Percentiles rank a stretch among this genome's conserved stretches.
These are phyloP conservation scores for Sinocyclocheilus anophthalmus DNA, from an alignment of 2,113 vertebrate species.

Conservation along the genomic window DNA sequence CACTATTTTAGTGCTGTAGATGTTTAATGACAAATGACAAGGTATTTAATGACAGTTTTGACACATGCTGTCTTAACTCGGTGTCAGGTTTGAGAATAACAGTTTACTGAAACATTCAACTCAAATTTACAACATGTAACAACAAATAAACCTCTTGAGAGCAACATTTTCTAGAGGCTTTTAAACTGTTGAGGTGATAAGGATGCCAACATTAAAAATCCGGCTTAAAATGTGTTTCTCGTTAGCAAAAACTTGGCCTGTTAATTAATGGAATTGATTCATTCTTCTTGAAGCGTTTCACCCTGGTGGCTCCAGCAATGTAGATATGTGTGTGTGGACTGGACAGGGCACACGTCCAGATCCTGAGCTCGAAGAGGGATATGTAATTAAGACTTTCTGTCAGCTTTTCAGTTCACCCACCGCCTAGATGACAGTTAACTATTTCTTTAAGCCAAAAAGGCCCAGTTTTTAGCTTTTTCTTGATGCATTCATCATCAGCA, in stretches of 20 bases:
- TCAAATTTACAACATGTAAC: background rate
- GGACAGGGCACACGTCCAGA: conserved; percentile 9
- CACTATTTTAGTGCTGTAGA: background rate
- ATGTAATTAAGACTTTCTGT: background rate
- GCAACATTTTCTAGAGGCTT: background rate
- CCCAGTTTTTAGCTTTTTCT: background rate
- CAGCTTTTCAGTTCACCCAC: background rate
- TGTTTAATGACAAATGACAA: conserved; percentile 1
- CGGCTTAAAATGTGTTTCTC: conserved; percentile 3
- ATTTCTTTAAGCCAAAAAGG: background rate
- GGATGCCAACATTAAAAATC: background rate
- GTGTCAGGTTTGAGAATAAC: background rate
- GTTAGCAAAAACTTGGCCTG: background rate
- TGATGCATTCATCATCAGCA: background rate
- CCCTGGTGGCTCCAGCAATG: conserved; percentile 4
- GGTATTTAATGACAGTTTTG: background rate
- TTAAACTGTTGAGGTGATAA: background rate
- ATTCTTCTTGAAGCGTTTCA: background rate
- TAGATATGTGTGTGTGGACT: conserved; percentile 23
- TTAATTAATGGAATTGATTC: conserved; percentile 13
- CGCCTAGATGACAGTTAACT: background rate
- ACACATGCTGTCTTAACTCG: background rate
- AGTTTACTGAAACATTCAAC: background rate
- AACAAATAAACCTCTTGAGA: background rate
- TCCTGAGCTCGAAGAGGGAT: background rate